A percentile compares a stretch with the other conserved stretches of the same genome.
Conservation (phyloP, 2,888 invertebrate genomes). For the Erynnis tages region DNA sequence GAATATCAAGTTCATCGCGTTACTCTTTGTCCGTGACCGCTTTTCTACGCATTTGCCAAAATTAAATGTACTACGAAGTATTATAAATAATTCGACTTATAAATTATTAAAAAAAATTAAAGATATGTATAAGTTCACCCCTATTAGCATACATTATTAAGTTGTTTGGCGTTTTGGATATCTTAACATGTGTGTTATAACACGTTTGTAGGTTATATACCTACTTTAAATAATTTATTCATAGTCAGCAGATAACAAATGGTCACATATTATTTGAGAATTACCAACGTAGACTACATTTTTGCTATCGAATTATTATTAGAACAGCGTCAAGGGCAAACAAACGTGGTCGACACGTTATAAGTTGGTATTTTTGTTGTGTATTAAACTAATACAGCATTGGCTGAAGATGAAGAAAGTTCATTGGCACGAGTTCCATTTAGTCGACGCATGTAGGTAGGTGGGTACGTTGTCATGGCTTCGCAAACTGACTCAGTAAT, state of each 20-base stretch:
- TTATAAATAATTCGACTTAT: no score
- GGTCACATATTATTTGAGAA: no score
- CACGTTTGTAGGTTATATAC: no score
- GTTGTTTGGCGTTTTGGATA: background rate
- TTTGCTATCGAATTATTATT: slow-evolving; percentile 24
- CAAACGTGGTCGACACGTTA: slow-evolving; percentile 26
- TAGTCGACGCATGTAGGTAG: slow-evolving; percentile 34
- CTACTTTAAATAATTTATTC: no score
- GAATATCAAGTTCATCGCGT: background rate
- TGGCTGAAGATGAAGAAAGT: slow-evolving; percentile 62
- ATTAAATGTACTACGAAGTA: background rate
- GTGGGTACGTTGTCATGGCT: slow-evolving; percentile 48
- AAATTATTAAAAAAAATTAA: no score
- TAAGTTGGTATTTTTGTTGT: slow-evolving; percentile 42
- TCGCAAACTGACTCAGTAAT: slow-evolving; percentile 56
- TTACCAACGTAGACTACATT: background rate
- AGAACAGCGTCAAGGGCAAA: slow-evolving; percentile 30
- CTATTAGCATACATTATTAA: background rate
- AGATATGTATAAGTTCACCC: no score
- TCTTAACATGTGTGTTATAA: background rate
- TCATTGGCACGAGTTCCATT: slow-evolving; percentile 69
- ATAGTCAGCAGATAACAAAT: no score
- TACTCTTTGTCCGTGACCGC: slow-evolving; percentile 7
- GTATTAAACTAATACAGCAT: slow-evolving; percentile 51
- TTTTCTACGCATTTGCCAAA: slow-evolving; percentile 4